Base-by-base conservation (phyloP, 2,888 invertebrate genomes). In the Nomada fucata region DNA sequence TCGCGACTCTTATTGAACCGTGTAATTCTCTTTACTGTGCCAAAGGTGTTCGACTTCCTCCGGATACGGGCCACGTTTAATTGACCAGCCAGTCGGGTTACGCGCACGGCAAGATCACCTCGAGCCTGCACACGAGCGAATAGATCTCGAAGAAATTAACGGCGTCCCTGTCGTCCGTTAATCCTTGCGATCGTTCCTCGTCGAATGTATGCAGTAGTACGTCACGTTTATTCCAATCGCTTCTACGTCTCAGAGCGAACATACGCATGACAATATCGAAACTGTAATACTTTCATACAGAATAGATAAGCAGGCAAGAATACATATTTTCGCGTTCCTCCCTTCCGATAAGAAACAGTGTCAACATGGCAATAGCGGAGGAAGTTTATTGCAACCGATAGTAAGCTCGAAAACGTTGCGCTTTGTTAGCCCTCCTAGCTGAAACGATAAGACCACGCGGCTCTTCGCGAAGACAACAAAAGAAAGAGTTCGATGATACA, bases 61-160 rank as follows among this genome's bases (percentile, higher is more conserved):
- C n/a, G 65, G 52, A 29, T 69, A 42, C 52, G 61, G 68, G 36
- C 73, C 55, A 72, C 73, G 20, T 73, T 47, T 80, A 79, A 86
- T 84, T 82, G 76, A 76, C 82, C 52, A 57, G 76, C 80, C 79
- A 64, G 71, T 71, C 79, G 55, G n/a, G 73, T 86, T 61, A 55
- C 76, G 50, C 77, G 67, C 61, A 81, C 55, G 74, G 76, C 26
- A 55, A n/a, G 23, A 23, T 57, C 44, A 26, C 70, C 47, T 36
- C 20, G n/a, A 42, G 61, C 52, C 36, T 23, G 57, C 64, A 59
- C 26, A 53, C 76, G 20, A 63, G 60, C 57, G 26, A 47, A 18
- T 26, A 29, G 20, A 18, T 53, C 23, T 11, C 44, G 71, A 75
- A 80, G 76, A 83, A 88, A 71, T 64, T 20, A 1, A 60, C 71